Percentiles rank a stretch among this genome's conserved stretches.
phyloP scores from a whole-genome alignment of 2,113 vertebrate genomes.

The Pomatorhinus ruficollis region DNA sequence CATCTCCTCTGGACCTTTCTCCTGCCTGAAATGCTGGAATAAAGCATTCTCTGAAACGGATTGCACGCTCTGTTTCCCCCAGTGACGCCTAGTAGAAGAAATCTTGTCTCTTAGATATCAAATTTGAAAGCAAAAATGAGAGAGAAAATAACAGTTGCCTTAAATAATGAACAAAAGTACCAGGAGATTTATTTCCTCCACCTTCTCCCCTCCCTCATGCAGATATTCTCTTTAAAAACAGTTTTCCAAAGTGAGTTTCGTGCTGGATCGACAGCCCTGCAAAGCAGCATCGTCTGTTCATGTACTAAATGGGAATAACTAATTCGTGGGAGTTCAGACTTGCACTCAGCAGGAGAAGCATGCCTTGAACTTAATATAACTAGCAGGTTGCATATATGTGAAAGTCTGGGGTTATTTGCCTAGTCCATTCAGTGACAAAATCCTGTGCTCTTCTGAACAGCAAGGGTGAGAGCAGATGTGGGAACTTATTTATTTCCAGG shows the following conservation, averaged over 20 bases:
- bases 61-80: neutral
- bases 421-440: neutral
- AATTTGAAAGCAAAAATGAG: conserved; percentile 24
- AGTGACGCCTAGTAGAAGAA: conserved; percentile 9
- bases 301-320: conserved; percentile 16
- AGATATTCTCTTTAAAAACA: conserved; percentile 31
- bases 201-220: neutral
- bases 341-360: neutral
- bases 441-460: neutral
- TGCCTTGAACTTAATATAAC: neutral
- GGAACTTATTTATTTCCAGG: neutral
- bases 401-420: neutral
- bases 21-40: neutral
- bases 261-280: conserved; percentile 2
- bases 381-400: neutral
- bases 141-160: conserved; percentile 34
- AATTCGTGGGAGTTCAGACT: neutral
- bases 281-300: neutral
- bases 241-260: conserved; percentile 32
- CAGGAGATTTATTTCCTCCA: neutral
- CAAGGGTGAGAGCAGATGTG: neutral
- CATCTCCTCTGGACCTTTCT: conserved; percentile 15
- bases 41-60: conserved; percentile 26
- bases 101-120: conserved; percentile 21
- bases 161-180: conserved; percentile 50